Percentiles rank a stretch among this genome's conserved stretches.
phyloP scores from a whole-genome alignment of 2,113 vertebrate genomes.

The Pelmatolapia mariae region DNA sequence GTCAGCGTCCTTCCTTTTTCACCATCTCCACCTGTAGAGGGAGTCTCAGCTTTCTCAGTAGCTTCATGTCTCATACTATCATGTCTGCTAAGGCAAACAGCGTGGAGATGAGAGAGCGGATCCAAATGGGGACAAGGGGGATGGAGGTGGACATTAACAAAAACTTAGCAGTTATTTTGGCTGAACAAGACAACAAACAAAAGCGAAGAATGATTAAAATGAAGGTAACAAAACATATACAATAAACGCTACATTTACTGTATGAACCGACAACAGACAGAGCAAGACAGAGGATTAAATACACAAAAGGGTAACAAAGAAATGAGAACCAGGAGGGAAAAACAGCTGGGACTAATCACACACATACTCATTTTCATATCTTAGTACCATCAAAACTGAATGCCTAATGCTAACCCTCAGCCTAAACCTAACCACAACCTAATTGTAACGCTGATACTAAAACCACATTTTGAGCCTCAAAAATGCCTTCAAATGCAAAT shows the following conservation, averaged over 20 bases:
- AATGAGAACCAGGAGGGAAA: background rate
- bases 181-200: background rate
- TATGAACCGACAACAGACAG: background rate
- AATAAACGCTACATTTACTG: background rate
- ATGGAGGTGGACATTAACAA: background rate
- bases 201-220: background rate
- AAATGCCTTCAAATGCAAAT: background rate
- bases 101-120: background rate
- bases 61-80: background rate
- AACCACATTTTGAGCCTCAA: background rate
- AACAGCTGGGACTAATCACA: background rate
- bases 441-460: background rate
- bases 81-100: background rate
- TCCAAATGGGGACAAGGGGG: background rate
- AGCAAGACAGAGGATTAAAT: background rate
- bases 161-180: background rate
- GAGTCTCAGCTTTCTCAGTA: background rate
- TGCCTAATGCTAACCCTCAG: background rate
- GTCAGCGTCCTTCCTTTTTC: background rate
- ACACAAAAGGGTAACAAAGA: background rate
- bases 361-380: background rate
- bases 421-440: background rate
- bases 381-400: background rate
- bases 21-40: background rate
- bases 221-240: background rate